Evolutionary conservation across 2,888 invertebrate genomes (phyloP).

Genomic region (Leptopilina syphax): DNA sequence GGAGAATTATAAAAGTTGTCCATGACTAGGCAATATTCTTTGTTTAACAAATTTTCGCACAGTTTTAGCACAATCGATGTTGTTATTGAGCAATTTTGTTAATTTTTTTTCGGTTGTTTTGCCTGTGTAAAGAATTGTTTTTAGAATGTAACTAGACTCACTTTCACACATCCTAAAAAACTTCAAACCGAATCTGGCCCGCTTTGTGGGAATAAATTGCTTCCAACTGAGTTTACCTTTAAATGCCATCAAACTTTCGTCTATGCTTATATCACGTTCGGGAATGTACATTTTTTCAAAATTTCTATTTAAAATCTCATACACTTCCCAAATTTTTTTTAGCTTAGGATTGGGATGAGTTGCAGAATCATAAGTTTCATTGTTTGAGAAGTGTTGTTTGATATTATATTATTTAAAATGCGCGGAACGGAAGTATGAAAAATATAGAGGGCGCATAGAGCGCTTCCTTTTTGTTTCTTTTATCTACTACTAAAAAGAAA

Average conservation of each 20-base stretch:
- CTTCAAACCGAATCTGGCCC: constrained; percentile 37
- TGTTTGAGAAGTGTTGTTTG: constrained; percentile 9
- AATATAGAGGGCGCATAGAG: background rate
- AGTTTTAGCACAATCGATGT: background rate
- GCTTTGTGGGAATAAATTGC: constrained; percentile 30
- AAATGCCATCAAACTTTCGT: constrained; percentile 38
- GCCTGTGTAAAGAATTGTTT: constrained; percentile 4
- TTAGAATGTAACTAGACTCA: constrained; percentile 2
- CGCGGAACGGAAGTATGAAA: background rate
- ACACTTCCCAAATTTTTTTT: background rate
- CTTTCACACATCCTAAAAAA: constrained; percentile 28
- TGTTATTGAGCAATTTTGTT: background rate
- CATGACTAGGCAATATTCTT: background rate
- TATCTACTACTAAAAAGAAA: no score
- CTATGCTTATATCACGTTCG: no score
- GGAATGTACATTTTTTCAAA: constrained; percentile 29
- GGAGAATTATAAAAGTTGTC: constrained; percentile 25
- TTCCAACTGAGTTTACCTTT: constrained; percentile 17
- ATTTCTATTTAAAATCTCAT: constrained; percentile 27
- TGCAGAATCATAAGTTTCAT: constrained; percentile 4
- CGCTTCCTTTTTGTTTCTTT: no score
- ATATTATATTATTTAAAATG: background rate
- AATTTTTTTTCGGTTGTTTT: background rate
- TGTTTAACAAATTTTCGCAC: background rate
- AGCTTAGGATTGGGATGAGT: constrained; percentile 10